phyloP scores from a whole-genome alignment of 2,797 vertebrate genomes.

The Jordanella pulchra region DNA sequence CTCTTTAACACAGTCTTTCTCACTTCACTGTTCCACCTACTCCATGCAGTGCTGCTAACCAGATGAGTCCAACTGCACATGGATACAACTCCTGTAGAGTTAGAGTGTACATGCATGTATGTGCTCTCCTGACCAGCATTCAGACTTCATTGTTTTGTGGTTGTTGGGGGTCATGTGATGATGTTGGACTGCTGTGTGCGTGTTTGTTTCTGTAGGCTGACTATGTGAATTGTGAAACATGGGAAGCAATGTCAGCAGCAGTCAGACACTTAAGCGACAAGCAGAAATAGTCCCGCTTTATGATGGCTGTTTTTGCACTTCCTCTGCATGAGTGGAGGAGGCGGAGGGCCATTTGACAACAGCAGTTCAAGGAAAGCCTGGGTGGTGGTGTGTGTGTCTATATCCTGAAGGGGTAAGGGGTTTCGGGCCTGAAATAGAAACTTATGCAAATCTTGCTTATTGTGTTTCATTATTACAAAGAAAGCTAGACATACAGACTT shows the following conservation, averaged over 20 bases:
- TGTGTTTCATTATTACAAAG: slow-evolving; percentile 21
- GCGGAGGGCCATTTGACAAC: slow-evolving; percentile 59
- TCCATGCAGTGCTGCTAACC: neutral
- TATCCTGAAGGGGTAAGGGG: slow-evolving; percentile 24
- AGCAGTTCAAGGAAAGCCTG: slow-evolving; percentile 45
- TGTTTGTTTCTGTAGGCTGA: slow-evolving; percentile 69
- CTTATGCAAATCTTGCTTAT: slow-evolving; percentile 62
- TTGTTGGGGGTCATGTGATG: slow-evolving; percentile 76
- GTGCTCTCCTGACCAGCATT: slow-evolving; percentile 46
- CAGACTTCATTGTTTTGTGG: slow-evolving; percentile 51
- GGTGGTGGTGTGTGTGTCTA: slow-evolving; percentile 24
- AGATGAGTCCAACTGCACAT: slow-evolving; percentile 31
- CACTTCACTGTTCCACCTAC: slow-evolving; percentile 27
- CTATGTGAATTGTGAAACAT: slow-evolving; percentile 82
- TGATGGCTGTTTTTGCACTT: slow-evolving; percentile 73
- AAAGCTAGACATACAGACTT: slow-evolving; percentile 1
- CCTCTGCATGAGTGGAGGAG: slow-evolving; percentile 59
- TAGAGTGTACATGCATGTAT: slow-evolving; percentile 17
- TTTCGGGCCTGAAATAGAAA: slow-evolving; percentile 55
- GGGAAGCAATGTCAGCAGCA: slow-evolving; percentile 80
- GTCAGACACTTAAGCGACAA: slow-evolving; percentile 67
- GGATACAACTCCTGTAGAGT: slow-evolving; percentile 12
- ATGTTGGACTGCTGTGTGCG: slow-evolving; percentile 53
- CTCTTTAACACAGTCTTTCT: slow-evolving; percentile 33
- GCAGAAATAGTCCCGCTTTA: slow-evolving; percentile 73